These are phyloP conservation scores for Chaenocephalus aceratus DNA, from an alignment of 2,113 vertebrate species.

Conservation along the genomic window DNA sequence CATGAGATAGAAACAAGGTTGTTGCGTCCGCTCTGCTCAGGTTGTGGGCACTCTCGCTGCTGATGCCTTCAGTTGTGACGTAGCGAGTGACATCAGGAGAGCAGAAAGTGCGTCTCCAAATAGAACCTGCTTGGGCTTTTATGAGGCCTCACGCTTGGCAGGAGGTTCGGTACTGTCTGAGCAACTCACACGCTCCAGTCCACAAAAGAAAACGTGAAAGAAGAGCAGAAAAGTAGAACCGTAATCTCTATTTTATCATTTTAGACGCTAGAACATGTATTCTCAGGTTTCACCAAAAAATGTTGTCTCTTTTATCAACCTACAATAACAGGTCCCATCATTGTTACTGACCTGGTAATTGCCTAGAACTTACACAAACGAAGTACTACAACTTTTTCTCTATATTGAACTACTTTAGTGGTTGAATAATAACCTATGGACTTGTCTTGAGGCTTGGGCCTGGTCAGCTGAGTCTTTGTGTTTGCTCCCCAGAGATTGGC, in stretches of 20 bases:
- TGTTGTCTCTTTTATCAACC: background rate
- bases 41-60: conserved; percentile 2
- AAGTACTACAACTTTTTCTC: background rate
- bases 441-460: conserved; percentile 13
- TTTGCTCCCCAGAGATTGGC: conserved; percentile 30
- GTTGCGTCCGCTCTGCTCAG: conserved; percentile 14
- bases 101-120: background rate
- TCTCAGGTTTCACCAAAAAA: background rate
- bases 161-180: conserved; percentile 26
- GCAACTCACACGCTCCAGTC: conserved; percentile 32
- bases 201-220: conserved; percentile 20
- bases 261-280: background rate
- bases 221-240: background rate
- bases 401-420: background rate
- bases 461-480: conserved; percentile 40
- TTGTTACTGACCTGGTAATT: background rate
- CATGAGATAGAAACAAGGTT: conserved; percentile 27
- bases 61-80: conserved; percentile 19
- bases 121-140: conserved; percentile 36
- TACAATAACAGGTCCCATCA: background rate
- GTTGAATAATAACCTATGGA: background rate
- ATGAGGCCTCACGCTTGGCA: conserved; percentile 19
- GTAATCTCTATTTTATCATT: conserved; percentile 2
- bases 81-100: conserved; percentile 15
- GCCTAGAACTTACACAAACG: background rate